These are phyloP conservation scores for Metellina segmentata DNA, from an alignment of 2,888 invertebrate genomes.

Conservation along the genomic window DNA sequence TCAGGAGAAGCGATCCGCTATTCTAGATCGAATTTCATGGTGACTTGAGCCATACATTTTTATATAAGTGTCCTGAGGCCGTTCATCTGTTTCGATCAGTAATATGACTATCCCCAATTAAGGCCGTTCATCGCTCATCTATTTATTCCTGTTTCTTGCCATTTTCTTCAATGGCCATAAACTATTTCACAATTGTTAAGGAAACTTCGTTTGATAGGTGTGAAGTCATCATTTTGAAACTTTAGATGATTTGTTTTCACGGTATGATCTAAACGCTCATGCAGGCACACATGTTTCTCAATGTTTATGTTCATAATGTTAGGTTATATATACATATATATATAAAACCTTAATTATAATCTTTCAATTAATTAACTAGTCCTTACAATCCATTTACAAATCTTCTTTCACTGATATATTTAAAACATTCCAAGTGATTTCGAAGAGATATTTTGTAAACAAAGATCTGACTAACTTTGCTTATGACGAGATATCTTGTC, in stretches of 20 bases:
- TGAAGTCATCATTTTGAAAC: neutral
- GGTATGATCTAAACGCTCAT: no score
- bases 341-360: no score
- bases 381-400: no score
- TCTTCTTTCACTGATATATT: no score
- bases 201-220: neutral
- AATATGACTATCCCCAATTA: conserved; percentile 14
- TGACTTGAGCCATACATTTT: conserved; percentile 2
- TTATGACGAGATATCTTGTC: no score
- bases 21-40: conserved; percentile 7
- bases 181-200: neutral
- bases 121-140: neutral
- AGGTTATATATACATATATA: no score
- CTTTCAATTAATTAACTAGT: no score
- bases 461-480: no score
- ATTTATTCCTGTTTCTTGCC: conserved; percentile 1
- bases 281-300: no score
- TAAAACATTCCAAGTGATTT: no score
- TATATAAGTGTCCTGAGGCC: neutral
- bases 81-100: conserved; percentile 6
- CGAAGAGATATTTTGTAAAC: no score
- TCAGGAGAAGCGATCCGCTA: neutral
- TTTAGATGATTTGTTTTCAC: neutral
- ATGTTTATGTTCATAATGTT: no score
- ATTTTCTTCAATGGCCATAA: neutral